phyloP scores from a whole-genome alignment of 2,113 vertebrate genomes.

The Coptodon bakossiorum region DNA sequence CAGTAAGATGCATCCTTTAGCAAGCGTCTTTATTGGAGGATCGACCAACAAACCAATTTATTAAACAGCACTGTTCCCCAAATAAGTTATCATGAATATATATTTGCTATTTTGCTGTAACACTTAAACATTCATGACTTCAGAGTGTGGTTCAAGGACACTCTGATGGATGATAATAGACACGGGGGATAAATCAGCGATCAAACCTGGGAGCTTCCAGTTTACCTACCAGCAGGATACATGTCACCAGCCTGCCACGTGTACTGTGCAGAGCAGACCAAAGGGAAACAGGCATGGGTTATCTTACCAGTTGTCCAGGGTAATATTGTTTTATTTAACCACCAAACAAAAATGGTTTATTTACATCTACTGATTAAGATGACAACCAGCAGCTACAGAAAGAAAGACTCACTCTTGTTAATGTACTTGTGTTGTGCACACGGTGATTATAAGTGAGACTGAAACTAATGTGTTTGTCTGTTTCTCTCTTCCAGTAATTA shows the following conservation, averaged over 20 bases:
- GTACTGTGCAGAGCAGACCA: neutral
- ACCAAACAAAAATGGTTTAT: neutral
- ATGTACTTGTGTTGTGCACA: neutral
- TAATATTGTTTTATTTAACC: neutral
- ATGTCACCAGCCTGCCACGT: neutral
- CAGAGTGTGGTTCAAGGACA: neutral
- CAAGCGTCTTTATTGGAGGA: neutral
- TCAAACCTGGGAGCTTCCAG: neutral
- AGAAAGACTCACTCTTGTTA: neutral
- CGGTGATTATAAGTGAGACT: conserved; percentile 27
- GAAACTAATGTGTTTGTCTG: conserved; percentile 40
- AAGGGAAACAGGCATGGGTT: neutral
- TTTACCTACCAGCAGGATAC: neutral
- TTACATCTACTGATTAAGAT: neutral
- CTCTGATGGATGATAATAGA: neutral
- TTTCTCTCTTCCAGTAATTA: conserved; percentile 24
- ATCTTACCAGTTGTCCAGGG: neutral
- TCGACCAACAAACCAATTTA: neutral
- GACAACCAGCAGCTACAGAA: neutral
- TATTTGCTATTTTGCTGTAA: neutral
- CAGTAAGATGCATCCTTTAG: neutral
- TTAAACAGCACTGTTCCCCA: neutral
- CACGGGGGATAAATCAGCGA: neutral
- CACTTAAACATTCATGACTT: neutral
- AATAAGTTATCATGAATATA: neutral